phyloP scores from a whole-genome alignment of 2,797 vertebrate species.

The Semotilus atromaculatus region DNA sequence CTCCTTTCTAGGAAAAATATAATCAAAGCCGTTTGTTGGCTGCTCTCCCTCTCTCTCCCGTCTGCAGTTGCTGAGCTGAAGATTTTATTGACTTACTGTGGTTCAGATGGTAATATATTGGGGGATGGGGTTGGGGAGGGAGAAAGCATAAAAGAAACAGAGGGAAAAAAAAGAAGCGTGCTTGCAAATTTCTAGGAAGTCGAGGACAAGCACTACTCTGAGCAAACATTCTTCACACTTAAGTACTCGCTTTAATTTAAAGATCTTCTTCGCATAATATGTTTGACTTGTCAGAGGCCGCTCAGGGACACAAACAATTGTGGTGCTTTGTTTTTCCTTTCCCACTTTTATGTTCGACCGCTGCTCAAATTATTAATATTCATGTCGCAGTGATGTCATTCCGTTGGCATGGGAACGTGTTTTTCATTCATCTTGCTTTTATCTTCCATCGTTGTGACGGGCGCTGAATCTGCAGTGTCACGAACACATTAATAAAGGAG shows the following conservation, averaged over 20 bases:
- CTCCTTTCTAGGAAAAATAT: slow-evolving; percentile 80
- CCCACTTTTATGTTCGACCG: neutral
- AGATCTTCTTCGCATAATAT: slow-evolving; percentile 14
- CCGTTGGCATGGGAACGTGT: slow-evolving; percentile 47
- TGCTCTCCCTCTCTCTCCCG: slow-evolving; percentile 64
- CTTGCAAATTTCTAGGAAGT: slow-evolving; percentile 55
- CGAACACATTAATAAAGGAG: neutral
- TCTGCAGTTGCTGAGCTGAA: slow-evolving; percentile 42
- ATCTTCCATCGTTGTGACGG: slow-evolving; percentile 1
- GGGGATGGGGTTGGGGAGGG: slow-evolving; percentile 7
- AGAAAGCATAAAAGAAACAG: slow-evolving; percentile 42
- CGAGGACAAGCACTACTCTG: slow-evolving; percentile 30
- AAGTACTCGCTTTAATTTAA: slow-evolving; percentile 30
- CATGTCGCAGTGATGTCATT: slow-evolving; percentile 31
- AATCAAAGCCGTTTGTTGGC: slow-evolving; percentile 67
- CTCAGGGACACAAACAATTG: neutral
- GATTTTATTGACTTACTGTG: slow-evolving; percentile 56
- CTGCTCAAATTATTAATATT: slow-evolving; percentile 20
- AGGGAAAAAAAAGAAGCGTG: slow-evolving; percentile 12
- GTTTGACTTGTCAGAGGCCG: neutral
- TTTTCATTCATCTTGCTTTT: slow-evolving; percentile 29
- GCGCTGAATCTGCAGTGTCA: neutral
- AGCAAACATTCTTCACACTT: slow-evolving; percentile 35
- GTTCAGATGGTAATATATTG: slow-evolving; percentile 56
- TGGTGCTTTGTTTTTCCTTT: neutral